A percentile compares a stretch with the other conserved stretches of the same genome.
phyloP scores from a whole-genome alignment of 2,888 invertebrate species.

The Autographa gamma region DNA sequence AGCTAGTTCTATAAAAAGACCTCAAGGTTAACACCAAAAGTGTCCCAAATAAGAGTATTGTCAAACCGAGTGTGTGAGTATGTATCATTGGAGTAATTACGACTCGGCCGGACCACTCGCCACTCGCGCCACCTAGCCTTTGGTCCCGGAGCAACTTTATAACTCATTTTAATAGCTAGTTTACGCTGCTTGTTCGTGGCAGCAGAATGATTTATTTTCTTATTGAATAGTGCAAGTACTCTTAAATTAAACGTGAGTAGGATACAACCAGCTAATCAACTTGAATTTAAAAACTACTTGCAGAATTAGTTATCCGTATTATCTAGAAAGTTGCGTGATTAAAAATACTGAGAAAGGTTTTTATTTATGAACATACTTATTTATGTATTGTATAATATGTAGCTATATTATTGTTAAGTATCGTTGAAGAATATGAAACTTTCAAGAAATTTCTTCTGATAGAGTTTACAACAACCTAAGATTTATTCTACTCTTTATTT shows the following conservation, averaged over 20 bases:
- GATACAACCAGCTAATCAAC: background rate
- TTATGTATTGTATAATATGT: too few relatives aligned
- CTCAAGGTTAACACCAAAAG: slow-evolving; percentile 1
- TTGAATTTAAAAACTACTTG: background rate
- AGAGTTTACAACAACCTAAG: too few relatives aligned
- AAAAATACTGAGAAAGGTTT: background rate
- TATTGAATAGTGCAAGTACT: slow-evolving; percentile 29
- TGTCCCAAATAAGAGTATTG: background rate
- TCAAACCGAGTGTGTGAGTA: background rate
- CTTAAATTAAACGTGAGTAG: background rate
- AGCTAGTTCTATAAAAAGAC: too few relatives aligned
- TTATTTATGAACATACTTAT: too few relatives aligned
- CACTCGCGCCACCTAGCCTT: slow-evolving; percentile 18
- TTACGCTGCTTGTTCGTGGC: slow-evolving; percentile 31
- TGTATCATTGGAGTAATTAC: background rate
- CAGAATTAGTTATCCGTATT: background rate
- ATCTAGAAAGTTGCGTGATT: background rate
- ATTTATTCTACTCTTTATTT: too few relatives aligned
- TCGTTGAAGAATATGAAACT: too few relatives aligned
- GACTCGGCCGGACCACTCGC: slow-evolving; percentile 4
- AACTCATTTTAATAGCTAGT: slow-evolving; percentile 47
- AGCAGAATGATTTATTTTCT: slow-evolving; percentile 33
- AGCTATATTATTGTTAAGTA: too few relatives aligned
- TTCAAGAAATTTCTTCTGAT: too few relatives aligned
- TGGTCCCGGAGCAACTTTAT: slow-evolving; percentile 26